These are phyloP conservation scores for Cisticola juncidis DNA, from an alignment of 2,113 vertebrate genomes.

Conservation along the genomic window DNA sequence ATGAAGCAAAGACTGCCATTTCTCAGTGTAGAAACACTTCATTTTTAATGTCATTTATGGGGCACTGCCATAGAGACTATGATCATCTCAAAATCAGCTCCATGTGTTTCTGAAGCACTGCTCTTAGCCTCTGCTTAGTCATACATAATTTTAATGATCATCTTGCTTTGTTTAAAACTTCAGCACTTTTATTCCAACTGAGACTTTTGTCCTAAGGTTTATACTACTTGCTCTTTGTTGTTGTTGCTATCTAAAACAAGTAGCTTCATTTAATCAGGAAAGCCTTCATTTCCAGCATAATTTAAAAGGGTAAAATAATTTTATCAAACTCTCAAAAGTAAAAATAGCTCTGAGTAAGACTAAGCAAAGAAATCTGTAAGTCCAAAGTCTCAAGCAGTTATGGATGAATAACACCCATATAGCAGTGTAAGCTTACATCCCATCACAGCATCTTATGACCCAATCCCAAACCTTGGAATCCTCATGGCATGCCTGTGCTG, in stretches of 20 bases:
- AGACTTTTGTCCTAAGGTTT: not conserved
- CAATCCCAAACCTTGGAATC: not conserved
- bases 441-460: not conserved
- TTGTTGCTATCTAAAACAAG: not conserved
- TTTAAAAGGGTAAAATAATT: not conserved
- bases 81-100: not conserved
- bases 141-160: not conserved
- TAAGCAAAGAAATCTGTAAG: not conserved
- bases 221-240: not conserved
- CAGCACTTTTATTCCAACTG: not conserved
- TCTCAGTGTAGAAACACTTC: not conserved
- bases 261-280: not conserved
- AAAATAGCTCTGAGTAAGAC: not conserved
- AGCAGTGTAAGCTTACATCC: not conserved
- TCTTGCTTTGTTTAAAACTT: not conserved
- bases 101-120: not conserved
- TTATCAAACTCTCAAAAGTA: not conserved
- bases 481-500: not conserved
- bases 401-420: rapidly evolving
- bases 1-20: not conserved
- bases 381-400: not conserved
- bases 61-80: not conserved
- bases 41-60: not conserved
- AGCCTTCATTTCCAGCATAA: not conserved
- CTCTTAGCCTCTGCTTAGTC: not conserved